These are phyloP conservation scores for Phalacrocorax pelagicus DNA, from an alignment of 2,113 vertebrate genomes.

Conservation along the genomic window DNA sequence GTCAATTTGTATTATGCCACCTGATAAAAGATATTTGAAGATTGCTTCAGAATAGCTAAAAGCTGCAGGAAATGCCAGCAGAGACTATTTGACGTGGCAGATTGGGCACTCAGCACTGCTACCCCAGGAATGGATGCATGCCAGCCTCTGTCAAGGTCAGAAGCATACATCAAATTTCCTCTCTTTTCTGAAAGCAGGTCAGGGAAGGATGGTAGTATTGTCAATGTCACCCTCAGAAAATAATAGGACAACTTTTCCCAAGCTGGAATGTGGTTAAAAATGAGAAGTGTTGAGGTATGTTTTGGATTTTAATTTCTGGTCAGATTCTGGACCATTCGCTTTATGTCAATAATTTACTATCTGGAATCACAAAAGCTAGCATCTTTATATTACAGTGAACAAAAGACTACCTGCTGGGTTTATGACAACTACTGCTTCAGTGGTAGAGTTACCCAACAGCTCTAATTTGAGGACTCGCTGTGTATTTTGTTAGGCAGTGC, in stretches of 20 bases:
- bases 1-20: background rate
- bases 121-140: rapidly evolving
- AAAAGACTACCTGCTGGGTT: background rate
- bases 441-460: background rate
- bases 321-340: background rate
- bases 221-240: background rate
- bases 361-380: background rate
- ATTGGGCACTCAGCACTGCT: background rate
- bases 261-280: background rate
- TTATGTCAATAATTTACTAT: background rate
- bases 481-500: background rate
- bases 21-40: background rate
- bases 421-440: background rate
- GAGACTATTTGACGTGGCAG: background rate
- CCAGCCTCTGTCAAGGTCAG: background rate
- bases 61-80: background rate
- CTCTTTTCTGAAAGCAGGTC: background rate
- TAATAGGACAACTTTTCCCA: background rate
- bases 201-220: background rate
- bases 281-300: background rate
- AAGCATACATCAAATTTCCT: background rate
- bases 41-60: background rate
- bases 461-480: background rate
- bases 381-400: background rate
- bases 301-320: background rate